These are phyloP conservation scores for Drosophila planitibia DNA, from an alignment of 2,888 invertebrate species.

Conservation along the genomic window DNA sequence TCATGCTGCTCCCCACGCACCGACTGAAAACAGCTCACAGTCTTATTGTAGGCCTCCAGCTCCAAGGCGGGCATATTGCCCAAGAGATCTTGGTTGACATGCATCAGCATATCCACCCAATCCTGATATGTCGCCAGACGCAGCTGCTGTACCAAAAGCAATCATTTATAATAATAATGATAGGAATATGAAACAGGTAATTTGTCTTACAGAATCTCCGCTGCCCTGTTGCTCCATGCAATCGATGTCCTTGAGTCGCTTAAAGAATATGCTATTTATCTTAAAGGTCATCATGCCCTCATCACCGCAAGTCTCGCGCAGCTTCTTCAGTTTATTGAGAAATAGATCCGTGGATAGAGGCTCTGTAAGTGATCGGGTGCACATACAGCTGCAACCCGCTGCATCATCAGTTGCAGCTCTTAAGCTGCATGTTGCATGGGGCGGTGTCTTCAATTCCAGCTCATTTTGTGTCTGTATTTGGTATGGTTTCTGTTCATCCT, in stretches of 20 bases:
- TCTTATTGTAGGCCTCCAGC: slow-evolving; percentile 87
- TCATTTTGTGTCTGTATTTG: not conserved
- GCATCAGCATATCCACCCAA: slow-evolving; percentile 88
- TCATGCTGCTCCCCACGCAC: slow-evolving; percentile 61
- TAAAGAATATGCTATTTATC: slow-evolving; percentile 88
- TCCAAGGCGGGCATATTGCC: slow-evolving; percentile 88
- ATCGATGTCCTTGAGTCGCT: slow-evolving; percentile 87
- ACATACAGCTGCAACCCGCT: not conserved
- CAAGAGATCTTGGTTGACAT: slow-evolving; percentile 88
- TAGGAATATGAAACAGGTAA: not conserved
- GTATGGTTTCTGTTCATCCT: not conserved
- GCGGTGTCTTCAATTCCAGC: not conserved
- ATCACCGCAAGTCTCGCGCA: slow-evolving; percentile 44
- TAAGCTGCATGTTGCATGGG: not conserved
- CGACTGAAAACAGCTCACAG: slow-evolving; percentile 85
- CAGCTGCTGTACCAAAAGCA: slow-evolving; percentile 85
- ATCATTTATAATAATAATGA: not conserved
- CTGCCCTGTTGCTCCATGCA: slow-evolving; percentile 79
- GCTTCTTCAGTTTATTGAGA: slow-evolving; percentile 33
- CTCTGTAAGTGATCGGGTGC: slow-evolving; percentile 30
- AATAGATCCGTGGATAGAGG: not conserved
- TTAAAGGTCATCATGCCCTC: slow-evolving; percentile 84
- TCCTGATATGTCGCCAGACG: slow-evolving; percentile 88
- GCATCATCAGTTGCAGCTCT: not conserved
- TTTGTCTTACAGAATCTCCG: slow-evolving; percentile 82